Base-by-base conservation (phyloP, 2,797 vertebrate species). In the Melanotaenia parkinsoni region DNA sequence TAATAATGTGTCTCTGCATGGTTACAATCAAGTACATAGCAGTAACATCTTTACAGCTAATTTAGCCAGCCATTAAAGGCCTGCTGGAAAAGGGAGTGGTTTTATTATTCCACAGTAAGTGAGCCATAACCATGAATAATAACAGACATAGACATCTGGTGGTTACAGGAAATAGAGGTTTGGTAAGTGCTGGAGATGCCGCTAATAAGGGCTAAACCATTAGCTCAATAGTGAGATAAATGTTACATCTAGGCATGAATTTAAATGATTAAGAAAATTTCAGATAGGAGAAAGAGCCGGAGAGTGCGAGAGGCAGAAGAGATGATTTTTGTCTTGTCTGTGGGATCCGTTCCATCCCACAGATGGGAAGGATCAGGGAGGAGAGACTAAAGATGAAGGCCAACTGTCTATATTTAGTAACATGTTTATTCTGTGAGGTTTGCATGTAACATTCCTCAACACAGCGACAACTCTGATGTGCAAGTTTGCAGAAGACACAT, bases 401-500 rank as follows among this genome's bases (percentile, higher is more conserved):
- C 20, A 8, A 10, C 28, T 1, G 9, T 77, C 77, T 82, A 82
- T 72, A 73, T 83, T 82, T 79, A 86, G 78, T 74, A 13, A 0
- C 45, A n/a, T 77, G 85, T 81, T 81, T 79, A 75, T 10, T 62
- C 76, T 59, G 53, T 58, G 5, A 70, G 26, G 70, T 77, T 79
- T 79, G 38, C 56, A 74, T 68, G 87, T 82, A 72, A 83, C 70
- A 86, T 89, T 86, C 82, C 84, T 76, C 81, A 58, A 18, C 0
- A n/a, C 13, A 12, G 66, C 40, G 28, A 56, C 14, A 26, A 22
- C 38, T 5, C 3, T 63, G 73, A 53, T 33, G 62, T 24, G 67
- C 26, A 53, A 0, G 53, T 50, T 57, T 22, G 16, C 47, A 16
- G 59, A 67, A 50, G 60, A 43, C n/a, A 38, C 37, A 62, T 33